Evolutionary conservation across 1,140 invertebrate species (phyloP).

Genomic region (Calosoma granatense): DNA sequence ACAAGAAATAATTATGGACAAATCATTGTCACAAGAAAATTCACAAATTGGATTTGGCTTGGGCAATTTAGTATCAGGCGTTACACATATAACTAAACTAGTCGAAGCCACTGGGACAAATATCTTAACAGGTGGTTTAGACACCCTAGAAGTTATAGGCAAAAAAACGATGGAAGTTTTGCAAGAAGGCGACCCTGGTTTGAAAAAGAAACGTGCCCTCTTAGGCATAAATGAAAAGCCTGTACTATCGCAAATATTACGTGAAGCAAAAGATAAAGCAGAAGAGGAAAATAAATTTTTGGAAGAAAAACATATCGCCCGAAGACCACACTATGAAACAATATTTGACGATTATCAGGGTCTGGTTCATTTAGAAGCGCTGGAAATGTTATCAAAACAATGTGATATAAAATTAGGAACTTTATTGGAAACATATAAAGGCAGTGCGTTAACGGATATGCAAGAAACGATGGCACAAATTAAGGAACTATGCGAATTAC

Average conservation of each 20-base stretch:
- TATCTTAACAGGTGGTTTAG: constrained; percentile 72
- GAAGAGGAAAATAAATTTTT: constrained; percentile 54
- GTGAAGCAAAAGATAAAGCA: constrained; percentile 74
- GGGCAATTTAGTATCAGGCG: constrained; percentile 54
- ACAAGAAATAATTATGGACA: constrained; percentile 16
- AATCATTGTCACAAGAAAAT: constrained; percentile 12
- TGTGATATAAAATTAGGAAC: constrained; percentile 64
- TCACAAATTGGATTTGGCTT: constrained; percentile 40
- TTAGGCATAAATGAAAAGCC: constrained; percentile 49
- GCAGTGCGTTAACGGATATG: constrained; percentile 47
- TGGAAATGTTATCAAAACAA: constrained; percentile 82
- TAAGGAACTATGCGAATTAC: constrained; percentile 64
- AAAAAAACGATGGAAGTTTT: constrained; percentile 90
- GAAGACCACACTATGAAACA: constrained; percentile 64
- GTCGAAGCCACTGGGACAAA: constrained; percentile 65
- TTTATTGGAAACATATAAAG: constrained; percentile 40
- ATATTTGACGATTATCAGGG: constrained; percentile 85
- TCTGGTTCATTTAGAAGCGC: constrained; percentile 75
- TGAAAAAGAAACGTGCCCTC: constrained; percentile 71
- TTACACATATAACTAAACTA: constrained; percentile 53
- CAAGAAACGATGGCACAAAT: constrained; percentile 69
- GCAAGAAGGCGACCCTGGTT: constrained; percentile 79
- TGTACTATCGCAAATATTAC: constrained; percentile 55
- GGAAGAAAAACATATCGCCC: constrained; percentile 47
- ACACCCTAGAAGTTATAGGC: constrained; percentile 82